Evolutionary conservation across 2,113 vertebrate species (phyloP), one percentile per base, ranked within the genome.

Genomic region (Prochilodus magdalenae): DNA sequence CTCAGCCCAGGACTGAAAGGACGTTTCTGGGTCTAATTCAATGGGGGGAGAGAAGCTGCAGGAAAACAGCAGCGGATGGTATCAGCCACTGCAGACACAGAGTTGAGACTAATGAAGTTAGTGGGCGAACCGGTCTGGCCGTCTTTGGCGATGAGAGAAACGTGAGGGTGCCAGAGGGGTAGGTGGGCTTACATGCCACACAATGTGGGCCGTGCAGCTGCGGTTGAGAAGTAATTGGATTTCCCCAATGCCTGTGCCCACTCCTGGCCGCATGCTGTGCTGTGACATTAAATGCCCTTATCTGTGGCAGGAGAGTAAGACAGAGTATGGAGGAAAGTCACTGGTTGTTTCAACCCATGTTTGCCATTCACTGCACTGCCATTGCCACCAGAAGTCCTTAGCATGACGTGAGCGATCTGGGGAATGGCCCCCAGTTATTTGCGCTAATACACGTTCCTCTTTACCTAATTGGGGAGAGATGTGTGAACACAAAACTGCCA

Each of bases 201-300:
- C 49, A 69, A 85, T 89, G 87, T 91, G 88, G 88, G 86, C 86
- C 81, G 87, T 44, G 59, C 15, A 69, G 59, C 53, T 36, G 29
- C 26, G n/a, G 83, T 83, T 83, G 73, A 62, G 86, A 12, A 78
- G 90, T 92, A 92, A 93, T 92, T 93, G 90, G 91, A 92, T 92
- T 93, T 92, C 87, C 89, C 88, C 82, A 79, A 81, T 59, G 88
- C 86, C 67, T 80, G 89, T 88, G 89, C 91, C 91, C 88, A 90
- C 90, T 93, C 81, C 72, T 85, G 90, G 89, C 86, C 88, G 84
- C 91, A 92, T 85, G 87, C 90, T 88, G 91, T 87, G 91, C 87
- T 87, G 88, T 91, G 90, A 91, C 90, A 93, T 90, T 90, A 89
- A 94, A 94, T 88, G 87, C 87, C 88, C 90, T 91, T 91, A 92